Evolutionary conservation across 2,113 vertebrate species (phyloP).

Genomic region (Meles meles): DNA sequence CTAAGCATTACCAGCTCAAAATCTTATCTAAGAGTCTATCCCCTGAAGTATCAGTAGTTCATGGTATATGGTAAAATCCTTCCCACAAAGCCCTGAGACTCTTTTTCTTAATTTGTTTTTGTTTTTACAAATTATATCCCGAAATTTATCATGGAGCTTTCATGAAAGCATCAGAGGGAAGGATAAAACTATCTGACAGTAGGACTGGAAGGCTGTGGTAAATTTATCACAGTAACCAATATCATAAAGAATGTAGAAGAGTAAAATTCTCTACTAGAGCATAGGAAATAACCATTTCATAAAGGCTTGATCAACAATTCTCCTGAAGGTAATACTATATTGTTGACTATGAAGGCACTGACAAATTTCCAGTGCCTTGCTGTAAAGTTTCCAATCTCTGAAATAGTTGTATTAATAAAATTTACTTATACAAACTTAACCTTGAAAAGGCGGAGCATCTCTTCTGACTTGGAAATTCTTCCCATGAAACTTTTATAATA

Average conservation of each 20-base stretch:
- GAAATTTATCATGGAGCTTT: background rate
- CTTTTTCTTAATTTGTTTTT: background rate
- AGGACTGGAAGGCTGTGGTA: background rate
- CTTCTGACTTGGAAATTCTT: background rate
- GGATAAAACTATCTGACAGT: background rate
- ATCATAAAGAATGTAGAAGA: background rate
- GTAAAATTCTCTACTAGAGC: background rate
- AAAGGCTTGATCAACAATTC: background rate
- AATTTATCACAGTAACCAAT: background rate
- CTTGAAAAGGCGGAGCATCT: background rate
- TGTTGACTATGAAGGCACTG: background rate
- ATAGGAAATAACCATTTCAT: background rate
- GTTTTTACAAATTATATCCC: background rate
- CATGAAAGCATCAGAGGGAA: background rate
- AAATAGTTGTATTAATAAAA: constrained; percentile 30
- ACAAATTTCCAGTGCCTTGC: background rate
- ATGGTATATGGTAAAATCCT: background rate
- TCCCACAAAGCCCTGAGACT: background rate
- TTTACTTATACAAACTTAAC: background rate
- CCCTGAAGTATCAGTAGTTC: background rate
- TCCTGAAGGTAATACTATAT: background rate
- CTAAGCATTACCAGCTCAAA: background rate
- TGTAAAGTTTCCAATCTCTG: background rate
- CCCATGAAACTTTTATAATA: background rate
- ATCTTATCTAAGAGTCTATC: background rate